phyloP scores from a whole-genome alignment of 2,888 invertebrate genomes.

The Tillus elongatus region DNA sequence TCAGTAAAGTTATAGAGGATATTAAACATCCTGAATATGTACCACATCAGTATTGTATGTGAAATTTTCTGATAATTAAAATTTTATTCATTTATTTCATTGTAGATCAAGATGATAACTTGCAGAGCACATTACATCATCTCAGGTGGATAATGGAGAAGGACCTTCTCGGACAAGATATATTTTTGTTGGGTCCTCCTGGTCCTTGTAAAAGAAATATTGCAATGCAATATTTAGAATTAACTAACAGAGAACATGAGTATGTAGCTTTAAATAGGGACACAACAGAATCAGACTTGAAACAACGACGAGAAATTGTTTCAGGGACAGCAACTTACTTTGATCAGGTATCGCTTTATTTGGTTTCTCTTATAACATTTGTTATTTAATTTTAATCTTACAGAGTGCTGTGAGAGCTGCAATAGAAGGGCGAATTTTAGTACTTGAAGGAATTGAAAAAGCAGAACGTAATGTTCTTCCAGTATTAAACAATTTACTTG shows the following conservation, averaged over 20 bases:
- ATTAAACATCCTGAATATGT: conserved; percentile 71
- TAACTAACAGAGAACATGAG: conserved; percentile 84
- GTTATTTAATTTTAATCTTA: conserved; percentile 16
- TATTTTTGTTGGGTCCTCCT: conserved; percentile 88
- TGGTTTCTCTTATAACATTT: neutral
- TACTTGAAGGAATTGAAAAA: conserved; percentile 95
- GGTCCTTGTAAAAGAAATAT: conserved; percentile 74
- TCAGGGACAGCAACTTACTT: conserved; percentile 82
- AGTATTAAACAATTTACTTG: conserved; percentile 88
- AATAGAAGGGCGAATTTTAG: conserved; percentile 72
- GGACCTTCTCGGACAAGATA: conserved; percentile 85
- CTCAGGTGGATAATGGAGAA: conserved; percentile 96
- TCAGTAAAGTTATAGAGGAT: conserved; percentile 53
- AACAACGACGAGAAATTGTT: conserved; percentile 87
- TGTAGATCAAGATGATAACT: conserved; percentile 49
- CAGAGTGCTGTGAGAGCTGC: conserved; percentile 93
- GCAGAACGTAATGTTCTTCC: conserved; percentile 95
- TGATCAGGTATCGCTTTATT: conserved; percentile 82
- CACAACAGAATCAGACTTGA: conserved; percentile 94
- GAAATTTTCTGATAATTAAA: conserved; percentile 20
- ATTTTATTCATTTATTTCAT: conserved; percentile 9
- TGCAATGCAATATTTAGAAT: conserved; percentile 80
- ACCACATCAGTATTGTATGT: conserved; percentile 75
- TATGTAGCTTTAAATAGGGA: conserved; percentile 90
- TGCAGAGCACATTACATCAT: conserved; percentile 69